A percentile compares a stretch with the other conserved stretches of the same genome.
Evolutionary conservation across 2,888 invertebrate species (phyloP).

Genomic region (Pyrrhosoma nymphula): DNA sequence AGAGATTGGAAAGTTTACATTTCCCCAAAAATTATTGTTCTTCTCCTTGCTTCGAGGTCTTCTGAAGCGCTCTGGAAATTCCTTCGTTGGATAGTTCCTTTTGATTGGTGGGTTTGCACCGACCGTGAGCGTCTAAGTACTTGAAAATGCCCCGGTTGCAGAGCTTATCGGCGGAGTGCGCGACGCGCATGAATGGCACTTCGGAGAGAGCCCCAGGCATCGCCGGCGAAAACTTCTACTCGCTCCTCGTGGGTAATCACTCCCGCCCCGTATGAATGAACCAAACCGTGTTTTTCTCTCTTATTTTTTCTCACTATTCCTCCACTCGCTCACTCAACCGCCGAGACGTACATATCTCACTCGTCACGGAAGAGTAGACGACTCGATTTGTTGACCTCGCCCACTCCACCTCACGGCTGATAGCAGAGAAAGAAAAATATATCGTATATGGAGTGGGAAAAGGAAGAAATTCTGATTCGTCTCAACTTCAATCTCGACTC

Average conservation of each 20-base stretch:
- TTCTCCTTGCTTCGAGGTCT: no score
- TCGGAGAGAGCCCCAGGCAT: not conserved
- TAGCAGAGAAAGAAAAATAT: not conserved
- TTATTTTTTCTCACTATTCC: not conserved
- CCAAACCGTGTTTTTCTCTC: not conserved
- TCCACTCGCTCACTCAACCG: not conserved
- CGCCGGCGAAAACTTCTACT: not conserved
- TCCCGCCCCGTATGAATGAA: not conserved
- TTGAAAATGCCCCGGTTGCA: not conserved
- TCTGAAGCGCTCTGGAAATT: no score
- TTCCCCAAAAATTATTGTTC: no score
- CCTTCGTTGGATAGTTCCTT: not conserved
- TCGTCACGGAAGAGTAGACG: not conserved
- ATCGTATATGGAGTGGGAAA: not conserved
- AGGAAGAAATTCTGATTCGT: not conserved
- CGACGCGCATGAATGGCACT: not conserved
- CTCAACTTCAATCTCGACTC: not conserved
- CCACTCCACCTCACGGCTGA: not conserved
- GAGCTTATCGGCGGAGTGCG: not conserved
- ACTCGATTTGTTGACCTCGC: not conserved
- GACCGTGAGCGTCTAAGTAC: not conserved
- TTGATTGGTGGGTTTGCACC: not conserved
- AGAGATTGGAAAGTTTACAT: no score
- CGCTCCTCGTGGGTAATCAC: not conserved
- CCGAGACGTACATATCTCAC: not conserved